Base-by-base conservation (phyloP, 2,113 vertebrate genomes). In the Girardinichthys multiradiatus region DNA sequence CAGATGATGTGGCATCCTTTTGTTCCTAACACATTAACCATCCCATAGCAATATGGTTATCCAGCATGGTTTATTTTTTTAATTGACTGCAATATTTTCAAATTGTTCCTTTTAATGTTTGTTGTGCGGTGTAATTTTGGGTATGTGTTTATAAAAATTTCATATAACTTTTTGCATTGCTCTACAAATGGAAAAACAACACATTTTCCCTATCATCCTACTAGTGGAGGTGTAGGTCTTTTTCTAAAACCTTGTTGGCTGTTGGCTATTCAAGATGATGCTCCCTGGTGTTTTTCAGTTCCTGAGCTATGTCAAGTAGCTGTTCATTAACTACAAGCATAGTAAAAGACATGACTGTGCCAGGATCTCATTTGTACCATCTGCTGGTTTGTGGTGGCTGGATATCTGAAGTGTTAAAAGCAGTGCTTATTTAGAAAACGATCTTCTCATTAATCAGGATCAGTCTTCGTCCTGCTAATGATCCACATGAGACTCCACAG, bases 371-470 rank as follows among this genome's bases (percentile, higher is more conserved):
- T 79, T 61, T 26, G 57, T 72, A n/a, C 17, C 70, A 31, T 78
- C 59, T 64, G 51, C 71, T 2, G 70, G 68, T 66, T 68, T 76
- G 73, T 64, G 72, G 74, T 70, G 48, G 71, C 63, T 70, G 70
- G 61, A 85, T 88, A 79, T 86, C 87, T 87, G 76, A 39, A 84
- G 79, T 68, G 67, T 67, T 84, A 78, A 86, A 83, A 74, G 72
- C 68, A 72, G 70, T 28, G 63, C 84, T 66, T 81, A 84, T 84
- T 88, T 79, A 72, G 65, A 85, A 79, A 87, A 75, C 82, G 35
- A 79, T 86, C 84, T 86, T 70, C 51, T 81, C 90, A 90, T 89
- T 89, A 91, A 90, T 93, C 92, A 93, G 82, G 90, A 85, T 86
- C 88, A 83, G 84, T 84, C 83, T 87, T 93, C 85, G 82, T 73